Evolutionary conservation across 2,888 invertebrate genomes (phyloP), one percentile per base, ranked within the genome.

Genomic region (Geotrupes spiniger): DNA sequence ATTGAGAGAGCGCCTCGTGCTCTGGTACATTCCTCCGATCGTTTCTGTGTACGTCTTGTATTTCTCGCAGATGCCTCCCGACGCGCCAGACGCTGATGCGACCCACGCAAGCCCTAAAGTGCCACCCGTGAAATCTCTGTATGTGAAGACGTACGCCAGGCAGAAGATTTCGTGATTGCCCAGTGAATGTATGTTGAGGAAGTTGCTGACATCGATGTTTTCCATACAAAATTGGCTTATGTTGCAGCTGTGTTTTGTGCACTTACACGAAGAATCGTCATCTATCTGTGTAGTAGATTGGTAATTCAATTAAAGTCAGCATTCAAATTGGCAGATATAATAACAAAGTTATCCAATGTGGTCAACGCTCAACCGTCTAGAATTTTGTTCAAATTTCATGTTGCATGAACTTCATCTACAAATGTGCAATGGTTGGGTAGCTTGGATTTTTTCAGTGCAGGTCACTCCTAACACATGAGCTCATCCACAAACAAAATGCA

Each of bases 91-190:
- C 0, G 96, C 94, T 54, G 95, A 93, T 17, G 98, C 99, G 15
- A 99, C 99, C 99, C 99, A 99, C 2, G 99, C 99, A 37, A 99
- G 77, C 14, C 99, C 99, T 31, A 99, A 79, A 11, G 99, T 99
- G 51, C 99, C 99, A 5, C 96, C 96, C 12, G 94, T 94, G 71
- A 99, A 99, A 74, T 99, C 98, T 64, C 96, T 83, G 72, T 92
- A 92, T 0, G 99, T 99, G 76, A 99, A 97, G 53, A 99, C 94
- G 72, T 98, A 99, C n/a, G 99, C 98, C 54, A 99, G 82, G 71
- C 99, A 99, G 76, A 98, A 99, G 73, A 92, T 92, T 66, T 97
- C 92, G 72, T 99, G 99, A 76, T 99, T 94, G 47, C 91, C 89
- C 56, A 97, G 79, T 8, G 98, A 98, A 74, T 99, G 98, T 36